Base-by-base conservation (phyloP, 2,888 invertebrate genomes). In the Epinotia ramella region DNA sequence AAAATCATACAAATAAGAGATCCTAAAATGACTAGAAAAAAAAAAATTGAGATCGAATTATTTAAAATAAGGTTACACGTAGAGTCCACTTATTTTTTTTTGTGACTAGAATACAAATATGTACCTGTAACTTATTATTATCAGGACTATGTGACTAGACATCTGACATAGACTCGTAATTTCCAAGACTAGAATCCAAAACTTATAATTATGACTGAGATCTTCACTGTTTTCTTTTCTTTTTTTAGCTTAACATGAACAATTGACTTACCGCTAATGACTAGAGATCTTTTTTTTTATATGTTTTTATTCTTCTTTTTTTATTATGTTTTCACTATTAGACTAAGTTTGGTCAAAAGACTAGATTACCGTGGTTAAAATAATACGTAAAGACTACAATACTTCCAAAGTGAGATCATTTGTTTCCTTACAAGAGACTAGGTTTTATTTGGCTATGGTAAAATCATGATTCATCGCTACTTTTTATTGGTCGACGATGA, bases 41-140 rank as follows among this genome's bases (percentile, higher is more conserved):
- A n/a, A 11, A 28, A 11, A 56, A n/a, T n/a, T 56, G 56, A 67
- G 66, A 66, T 66, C 66, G 13, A 53, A 53, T 60, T 12, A 24
- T 13, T 13, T 16, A 28, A 6, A 60, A n/a, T n/a, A 13, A 24
- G 16, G 1, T 60, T 60, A 60, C 20, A 5, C 46, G 49, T 53
- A n/a, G n/a, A 5, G n/a, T 53, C 12, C n/a, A 49, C 49, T 53
- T 62, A 18, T 28, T 24, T 24, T 1, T n/a, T n/a, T 46, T 49
- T 24, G 49, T 64, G 44, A 46, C 16, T 64, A 64, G 20, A 64
- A 64, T 20, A 46, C 13, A 33, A 33, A 7, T 33, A 33, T 7
- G 33, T 33, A 33, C 33, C 7, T 33, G 0, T 7, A 33, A 33
- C 33, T 33, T 33, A 33, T 33, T 33, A 33, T 33, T 33, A 33